phyloP scores from a whole-genome alignment of 1,140 invertebrate genomes.

The Scaptomyza montana region DNA sequence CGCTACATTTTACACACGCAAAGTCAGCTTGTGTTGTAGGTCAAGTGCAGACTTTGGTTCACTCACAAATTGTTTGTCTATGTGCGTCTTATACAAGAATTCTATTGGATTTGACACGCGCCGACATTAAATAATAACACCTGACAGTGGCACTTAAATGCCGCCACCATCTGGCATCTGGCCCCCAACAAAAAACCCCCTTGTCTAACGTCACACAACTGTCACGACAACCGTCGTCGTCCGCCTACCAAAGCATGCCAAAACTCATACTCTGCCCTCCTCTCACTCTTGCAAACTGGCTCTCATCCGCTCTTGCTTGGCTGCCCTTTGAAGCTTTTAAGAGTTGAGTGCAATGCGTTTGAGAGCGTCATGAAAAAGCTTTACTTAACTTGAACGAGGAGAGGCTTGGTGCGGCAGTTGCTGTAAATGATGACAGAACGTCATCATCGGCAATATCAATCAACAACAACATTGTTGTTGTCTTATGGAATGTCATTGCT shows the following conservation, averaged over 20 bases:
- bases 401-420: neutral
- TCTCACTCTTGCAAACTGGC: too few relatives aligned
- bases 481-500: constrained; percentile 28
- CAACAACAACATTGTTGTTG: neutral
- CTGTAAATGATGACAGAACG: constrained; percentile 24
- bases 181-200: neutral
- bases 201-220: neutral
- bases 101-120: constrained; percentile 74
- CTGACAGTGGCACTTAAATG: constrained; percentile 47
- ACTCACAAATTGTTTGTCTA: constrained; percentile 69
- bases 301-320: neutral
- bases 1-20: neutral
- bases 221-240: constrained; percentile 3
- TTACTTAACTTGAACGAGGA: neutral
- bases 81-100: constrained; percentile 49
- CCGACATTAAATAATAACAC: constrained; percentile 68
- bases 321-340: constrained; percentile 30
- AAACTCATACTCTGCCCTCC: too few relatives aligned
- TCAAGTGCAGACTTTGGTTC: constrained; percentile 66
- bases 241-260: neutral
- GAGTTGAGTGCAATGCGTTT: constrained; percentile 10
- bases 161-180: neutral
- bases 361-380: constrained; percentile 33
- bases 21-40: constrained; percentile 38
- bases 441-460: constrained; percentile 23